phyloP scores from a whole-genome alignment of 2,797 vertebrate species.

The Chrosomus eos region DNA sequence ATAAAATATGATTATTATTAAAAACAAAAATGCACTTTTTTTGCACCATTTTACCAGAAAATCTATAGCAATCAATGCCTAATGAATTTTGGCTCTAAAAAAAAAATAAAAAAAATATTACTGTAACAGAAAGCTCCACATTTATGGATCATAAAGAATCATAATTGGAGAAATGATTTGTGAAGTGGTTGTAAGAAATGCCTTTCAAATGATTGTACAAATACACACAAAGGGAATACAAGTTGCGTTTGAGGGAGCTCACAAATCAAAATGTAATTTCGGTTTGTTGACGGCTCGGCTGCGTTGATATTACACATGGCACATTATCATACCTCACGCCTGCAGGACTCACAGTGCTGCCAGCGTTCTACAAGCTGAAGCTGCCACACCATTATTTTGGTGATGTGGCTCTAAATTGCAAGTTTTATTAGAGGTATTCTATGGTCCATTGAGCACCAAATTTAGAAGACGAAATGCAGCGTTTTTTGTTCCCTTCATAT shows the following conservation, averaged over 20 bases:
- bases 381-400: constrained; percentile 69
- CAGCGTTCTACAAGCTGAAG: constrained; percentile 53
- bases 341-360: constrained; percentile 54
- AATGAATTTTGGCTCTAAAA: constrained; percentile 48
- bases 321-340: constrained; percentile 72
- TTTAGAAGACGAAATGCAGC: constrained; percentile 64
- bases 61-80: constrained; percentile 38
- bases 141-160: constrained; percentile 66
- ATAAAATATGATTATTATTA: too few relatives aligned
- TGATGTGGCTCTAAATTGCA: constrained; percentile 70
- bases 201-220: constrained; percentile 61
- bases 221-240: constrained; percentile 78
- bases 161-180: constrained; percentile 65
- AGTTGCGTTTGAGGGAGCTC: constrained; percentile 77
- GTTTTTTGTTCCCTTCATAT: constrained; percentile 46
- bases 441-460: constrained; percentile 71
- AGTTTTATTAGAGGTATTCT: constrained; percentile 74
- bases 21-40: not conserved
- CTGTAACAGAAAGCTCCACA: constrained; percentile 11
- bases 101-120: constrained; percentile 32
- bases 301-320: constrained; percentile 79
- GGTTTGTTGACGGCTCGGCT: constrained; percentile 81
- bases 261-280: constrained; percentile 92
- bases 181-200: constrained; percentile 59
- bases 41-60: not conserved